Conservation (phyloP, 2,797 vertebrate species). For the Salmo trutta region DNA sequence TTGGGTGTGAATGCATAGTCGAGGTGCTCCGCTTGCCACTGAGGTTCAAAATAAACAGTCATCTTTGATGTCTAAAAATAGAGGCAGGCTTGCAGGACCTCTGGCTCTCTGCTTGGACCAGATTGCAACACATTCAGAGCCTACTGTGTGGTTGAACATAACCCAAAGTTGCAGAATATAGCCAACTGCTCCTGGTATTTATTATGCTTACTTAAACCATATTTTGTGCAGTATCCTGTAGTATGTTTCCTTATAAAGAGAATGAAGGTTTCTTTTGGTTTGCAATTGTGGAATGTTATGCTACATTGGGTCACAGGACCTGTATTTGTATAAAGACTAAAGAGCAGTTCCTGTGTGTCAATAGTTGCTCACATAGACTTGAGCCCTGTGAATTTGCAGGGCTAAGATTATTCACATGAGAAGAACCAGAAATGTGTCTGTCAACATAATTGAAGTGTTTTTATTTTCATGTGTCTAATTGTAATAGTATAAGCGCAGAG, state of each 20-base stretch:
- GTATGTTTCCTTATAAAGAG: too few species aligned
- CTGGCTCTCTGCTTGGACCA: not conserved
- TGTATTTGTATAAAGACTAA: not conserved
- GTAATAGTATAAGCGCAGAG: not conserved
- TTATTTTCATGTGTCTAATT: not conserved
- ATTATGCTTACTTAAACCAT: not conserved
- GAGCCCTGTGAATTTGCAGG: not conserved
- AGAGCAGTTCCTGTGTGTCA: not conserved
- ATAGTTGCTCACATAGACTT: not conserved
- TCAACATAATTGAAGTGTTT: not conserved
- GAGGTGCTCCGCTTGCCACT: not conserved
- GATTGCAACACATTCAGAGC: not conserved
- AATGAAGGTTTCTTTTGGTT: too few species aligned
- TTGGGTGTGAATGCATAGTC: conserved; percentile 34
- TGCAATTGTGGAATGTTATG: too few species aligned
- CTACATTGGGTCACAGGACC: too few species aligned
- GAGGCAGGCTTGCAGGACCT: not conserved
- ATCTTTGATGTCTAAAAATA: conserved; percentile 5
- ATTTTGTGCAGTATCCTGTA: too few species aligned
- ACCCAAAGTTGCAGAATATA: not conserved
- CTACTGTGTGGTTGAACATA: conserved; percentile 1
- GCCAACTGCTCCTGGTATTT: not conserved
- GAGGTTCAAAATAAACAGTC: not conserved
- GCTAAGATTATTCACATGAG: not conserved
- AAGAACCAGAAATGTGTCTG: not conserved